Conservation (phyloP, 2,888 invertebrate species). For the Choristoneura rosaceana region DNA sequence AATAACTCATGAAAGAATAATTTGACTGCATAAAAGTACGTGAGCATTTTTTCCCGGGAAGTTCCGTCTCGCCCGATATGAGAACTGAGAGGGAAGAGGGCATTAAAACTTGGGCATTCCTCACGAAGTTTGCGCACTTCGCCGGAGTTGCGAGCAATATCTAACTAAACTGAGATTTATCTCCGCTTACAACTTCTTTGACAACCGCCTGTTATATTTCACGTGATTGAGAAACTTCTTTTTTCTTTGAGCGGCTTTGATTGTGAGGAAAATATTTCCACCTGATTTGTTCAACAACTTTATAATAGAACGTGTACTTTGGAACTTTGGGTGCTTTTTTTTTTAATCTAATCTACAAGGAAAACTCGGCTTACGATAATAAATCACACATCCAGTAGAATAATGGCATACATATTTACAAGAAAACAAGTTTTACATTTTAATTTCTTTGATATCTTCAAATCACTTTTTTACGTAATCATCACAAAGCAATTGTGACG, state of each 20-base stretch:
- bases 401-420: no score
- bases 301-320: constrained; percentile 27
- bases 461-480: no score
- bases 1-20: constrained; percentile 13
- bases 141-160: constrained; percentile 65
- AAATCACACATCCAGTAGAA: no score
- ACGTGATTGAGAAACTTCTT: constrained; percentile 64
- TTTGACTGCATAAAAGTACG: constrained; percentile 26
- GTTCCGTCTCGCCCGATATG: constrained; percentile 67
- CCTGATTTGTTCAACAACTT: constrained; percentile 34
- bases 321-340: constrained; percentile 10
- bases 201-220: constrained; percentile 68
- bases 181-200: constrained; percentile 71
- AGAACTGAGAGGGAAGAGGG: constrained; percentile 67
- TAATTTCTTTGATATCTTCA: no score
- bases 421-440: no score
- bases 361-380: background rate
- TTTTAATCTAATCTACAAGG: constrained; percentile 3
- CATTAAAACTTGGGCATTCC: constrained; percentile 77
- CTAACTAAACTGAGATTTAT: constrained; percentile 76
- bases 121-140: constrained; percentile 61
- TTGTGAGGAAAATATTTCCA: constrained; percentile 39
- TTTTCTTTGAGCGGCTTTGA: constrained; percentile 50
- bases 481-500: no score
- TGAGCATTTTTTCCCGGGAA: constrained; percentile 48